These are phyloP conservation scores for Tetanocera ferruginea DNA, from an alignment of 2,888 invertebrate species.

Conservation along the genomic window DNA sequence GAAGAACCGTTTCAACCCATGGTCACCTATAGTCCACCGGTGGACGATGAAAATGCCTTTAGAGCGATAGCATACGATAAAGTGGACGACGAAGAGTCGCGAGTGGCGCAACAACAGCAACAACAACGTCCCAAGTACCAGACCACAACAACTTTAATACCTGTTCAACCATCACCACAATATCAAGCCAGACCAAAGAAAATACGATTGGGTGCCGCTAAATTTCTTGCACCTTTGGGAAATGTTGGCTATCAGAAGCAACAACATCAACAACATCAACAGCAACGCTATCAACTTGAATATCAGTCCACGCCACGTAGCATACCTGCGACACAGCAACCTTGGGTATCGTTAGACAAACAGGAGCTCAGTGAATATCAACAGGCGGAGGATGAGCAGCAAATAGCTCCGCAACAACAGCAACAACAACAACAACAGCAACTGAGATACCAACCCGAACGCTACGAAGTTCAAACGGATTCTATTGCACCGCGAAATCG, in stretches of 20 bases:
- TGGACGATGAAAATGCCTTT: slow-evolving; percentile 66
- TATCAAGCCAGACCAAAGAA: slow-evolving; percentile 47
- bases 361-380: slow-evolving; percentile 54
- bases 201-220: slow-evolving; percentile 50
- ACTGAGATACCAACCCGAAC: slow-evolving; percentile 14
- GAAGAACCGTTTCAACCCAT: slow-evolving; percentile 77
- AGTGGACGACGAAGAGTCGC: slow-evolving; percentile 65
- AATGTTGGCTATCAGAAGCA: slow-evolving; percentile 26
- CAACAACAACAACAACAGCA: slow-evolving; percentile 46
- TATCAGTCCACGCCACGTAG: slow-evolving; percentile 76
- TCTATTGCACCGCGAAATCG: slow-evolving; percentile 51
- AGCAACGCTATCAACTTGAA: slow-evolving; percentile 55
- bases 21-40: slow-evolving; percentile 71
- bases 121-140: slow-evolving; percentile 50
- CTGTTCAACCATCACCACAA: slow-evolving; percentile 44
- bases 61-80: slow-evolving; percentile 70
- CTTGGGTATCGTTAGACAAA: slow-evolving; percentile 60
- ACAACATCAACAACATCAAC: slow-evolving; percentile 30
- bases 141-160: slow-evolving; percentile 60
- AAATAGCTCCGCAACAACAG: slow-evolving; percentile 40
- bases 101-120: slow-evolving; percentile 34
- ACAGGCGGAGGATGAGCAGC: slow-evolving; percentile 49
- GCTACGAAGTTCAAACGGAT: slow-evolving; percentile 18
- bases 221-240: slow-evolving; percentile 48
- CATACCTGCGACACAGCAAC: slow-evolving; percentile 70